phyloP scores from a whole-genome alignment of 2,888 invertebrate genomes.

The Archips xylosteana region DNA sequence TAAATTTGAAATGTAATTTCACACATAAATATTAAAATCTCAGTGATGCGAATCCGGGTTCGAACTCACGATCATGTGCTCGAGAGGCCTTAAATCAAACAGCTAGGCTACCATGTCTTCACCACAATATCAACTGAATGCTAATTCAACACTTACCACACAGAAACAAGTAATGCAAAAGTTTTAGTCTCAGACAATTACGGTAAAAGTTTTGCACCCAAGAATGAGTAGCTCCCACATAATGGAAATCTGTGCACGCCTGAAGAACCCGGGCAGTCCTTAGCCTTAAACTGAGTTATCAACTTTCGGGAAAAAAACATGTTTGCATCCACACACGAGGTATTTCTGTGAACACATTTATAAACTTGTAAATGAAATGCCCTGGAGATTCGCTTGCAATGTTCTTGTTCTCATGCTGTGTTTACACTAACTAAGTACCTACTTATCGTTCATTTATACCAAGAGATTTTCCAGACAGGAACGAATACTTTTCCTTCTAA shows the following conservation, averaged over 20 bases:
- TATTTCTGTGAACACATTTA: constrained; percentile 27
- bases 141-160: background rate
- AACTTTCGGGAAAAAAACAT: constrained; percentile 31
- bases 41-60: no score
- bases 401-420: constrained; percentile 1
- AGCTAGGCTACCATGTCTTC: no score
- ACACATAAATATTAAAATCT: no score
- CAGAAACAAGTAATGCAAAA: background rate
- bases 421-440: background rate
- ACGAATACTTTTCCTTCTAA: no score
- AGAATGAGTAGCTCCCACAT: constrained; percentile 6
- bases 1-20: no score
- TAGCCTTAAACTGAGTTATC: constrained; percentile 21
- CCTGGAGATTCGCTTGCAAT: constrained; percentile 18
- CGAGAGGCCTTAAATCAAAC: no score
- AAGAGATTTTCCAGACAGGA: no score
- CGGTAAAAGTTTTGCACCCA: background rate
- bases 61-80: no score
- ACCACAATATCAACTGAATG: no score
- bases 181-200: background rate
- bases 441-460: background rate
- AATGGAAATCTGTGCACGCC: constrained; percentile 9
- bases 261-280: background rate
- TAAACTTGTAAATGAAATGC: constrained; percentile 28
- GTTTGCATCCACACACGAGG: constrained; percentile 22